phyloP scores from a whole-genome alignment of 2,113 vertebrate genomes.

The Callaeas wilsoni region DNA sequence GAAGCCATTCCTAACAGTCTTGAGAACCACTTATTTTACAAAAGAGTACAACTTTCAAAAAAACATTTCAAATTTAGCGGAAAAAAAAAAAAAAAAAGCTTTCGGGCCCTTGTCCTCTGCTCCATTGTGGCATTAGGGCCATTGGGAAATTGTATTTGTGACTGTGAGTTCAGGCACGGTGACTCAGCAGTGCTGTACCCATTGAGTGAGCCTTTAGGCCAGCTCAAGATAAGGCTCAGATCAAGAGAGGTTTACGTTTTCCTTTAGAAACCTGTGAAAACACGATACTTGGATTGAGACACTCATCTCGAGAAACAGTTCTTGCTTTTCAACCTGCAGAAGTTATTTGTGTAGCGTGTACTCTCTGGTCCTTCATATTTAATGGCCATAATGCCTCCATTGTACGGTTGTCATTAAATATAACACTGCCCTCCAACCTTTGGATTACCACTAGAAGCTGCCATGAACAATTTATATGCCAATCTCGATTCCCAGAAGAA shows the following conservation, averaged over 20 bases:
- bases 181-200: background rate
- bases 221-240: background rate
- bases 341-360: background rate
- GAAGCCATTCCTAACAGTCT: background rate
- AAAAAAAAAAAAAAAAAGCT: background rate
- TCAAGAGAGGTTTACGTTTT: background rate
- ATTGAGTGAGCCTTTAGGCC: background rate
- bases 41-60: background rate
- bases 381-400: background rate
- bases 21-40: background rate
- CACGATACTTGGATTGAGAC: background rate
- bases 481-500: background rate
- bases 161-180: background rate
- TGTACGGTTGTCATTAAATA: background rate
- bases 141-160: background rate
- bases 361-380: conserved; percentile 20
- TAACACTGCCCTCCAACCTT: background rate
- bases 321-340: conserved; percentile 21
- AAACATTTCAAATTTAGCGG: background rate
- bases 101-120: background rate
- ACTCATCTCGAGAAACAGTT: background rate
- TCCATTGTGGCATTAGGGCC: background rate
- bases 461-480: background rate
- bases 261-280: background rate
- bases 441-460: background rate